Evolutionary conservation across 2,888 invertebrate species (phyloP).

Genomic region (Cantharis rustica): DNA sequence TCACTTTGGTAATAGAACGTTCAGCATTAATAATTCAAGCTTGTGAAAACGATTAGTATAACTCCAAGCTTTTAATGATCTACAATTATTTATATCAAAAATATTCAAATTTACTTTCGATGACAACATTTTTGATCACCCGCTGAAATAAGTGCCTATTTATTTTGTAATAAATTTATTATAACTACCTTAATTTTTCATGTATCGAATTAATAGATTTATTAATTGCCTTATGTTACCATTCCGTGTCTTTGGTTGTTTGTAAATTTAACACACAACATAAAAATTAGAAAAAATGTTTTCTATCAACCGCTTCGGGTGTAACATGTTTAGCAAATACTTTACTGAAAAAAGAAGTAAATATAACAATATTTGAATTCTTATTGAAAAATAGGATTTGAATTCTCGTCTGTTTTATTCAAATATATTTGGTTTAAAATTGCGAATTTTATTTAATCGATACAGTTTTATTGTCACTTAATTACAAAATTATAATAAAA

Average conservation of each 20-base stretch:
- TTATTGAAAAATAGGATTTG: too few relatives aligned
- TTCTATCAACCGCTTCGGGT: not conserved
- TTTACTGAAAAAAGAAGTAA: not conserved
- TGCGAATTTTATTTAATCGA: not conserved
- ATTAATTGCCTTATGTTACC: not conserved
- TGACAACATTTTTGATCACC: slow-evolving; percentile 2
- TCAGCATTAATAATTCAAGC: slow-evolving; percentile 5
- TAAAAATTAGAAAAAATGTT: not conserved
- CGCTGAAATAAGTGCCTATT: slow-evolving; percentile 1
- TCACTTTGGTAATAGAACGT: not conserved
- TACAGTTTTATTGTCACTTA: not conserved
- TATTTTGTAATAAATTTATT: not conserved
- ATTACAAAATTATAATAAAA: not conserved
- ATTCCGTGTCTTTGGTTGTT: not conserved
- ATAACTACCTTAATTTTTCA: not conserved
- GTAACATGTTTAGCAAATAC: not conserved
- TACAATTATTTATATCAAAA: slow-evolving; percentile 5
- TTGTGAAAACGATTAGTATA: not conserved
- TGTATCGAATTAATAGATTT: not conserved
- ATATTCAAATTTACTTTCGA: not conserved
- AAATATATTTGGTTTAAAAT: too few relatives aligned
- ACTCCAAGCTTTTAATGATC: not conserved
- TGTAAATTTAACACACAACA: not conserved
- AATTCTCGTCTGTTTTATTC: too few relatives aligned
- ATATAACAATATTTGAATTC: too few relatives aligned